Evolutionary conservation across 2,888 invertebrate genomes (phyloP), one percentile per base, ranked within the genome.

Genomic region (Agrotis exclamationis): DNA sequence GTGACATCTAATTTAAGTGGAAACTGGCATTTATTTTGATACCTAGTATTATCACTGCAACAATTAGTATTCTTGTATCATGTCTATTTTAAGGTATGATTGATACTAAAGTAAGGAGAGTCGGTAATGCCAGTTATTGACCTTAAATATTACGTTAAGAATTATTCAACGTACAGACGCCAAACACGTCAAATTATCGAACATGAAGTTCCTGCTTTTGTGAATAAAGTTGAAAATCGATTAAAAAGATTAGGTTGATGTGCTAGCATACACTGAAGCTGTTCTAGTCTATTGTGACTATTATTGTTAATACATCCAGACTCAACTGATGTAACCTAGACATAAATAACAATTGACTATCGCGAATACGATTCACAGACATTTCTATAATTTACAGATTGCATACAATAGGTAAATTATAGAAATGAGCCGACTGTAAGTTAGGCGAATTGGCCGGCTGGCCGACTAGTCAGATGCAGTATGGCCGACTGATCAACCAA

Each of bases 71-170:
- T 45, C 22, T 28, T 51, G 39, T 53, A 58, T 45, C 48, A 64
- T 64, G 57, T 69, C 56, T 69, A 77, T 80, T 80, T 11, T 75
- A 20, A 44, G 20, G 0, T 44, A 48, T 75, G 51, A 80, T 75
- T 80, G 22, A 56, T 59, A 62, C 53, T 14, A 53, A 39, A 20
- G 39, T 20, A 50, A 18, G 24, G 14, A 24, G 13, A 62, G 22
- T 44, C 11, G 16, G 24, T 76, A 33, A 76, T n/a, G 11, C 44
- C 59, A 45, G 45, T 60, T 59, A 47, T 2, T 64, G 28, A 51
- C 28, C 20, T 48, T 56, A 47, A 44, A 7, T 59, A 18, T 3
- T 28, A 39, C n/a, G n/a, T n/a, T n/a, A n/a, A n/a, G n/a, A n/a
- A n/a, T n/a, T n/a, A n/a, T n/a, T n/a, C n/a, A n/a, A n/a, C n/a